Base-by-base conservation (phyloP, 1,140 invertebrate species). In the Cryptotermes secundus region DNA sequence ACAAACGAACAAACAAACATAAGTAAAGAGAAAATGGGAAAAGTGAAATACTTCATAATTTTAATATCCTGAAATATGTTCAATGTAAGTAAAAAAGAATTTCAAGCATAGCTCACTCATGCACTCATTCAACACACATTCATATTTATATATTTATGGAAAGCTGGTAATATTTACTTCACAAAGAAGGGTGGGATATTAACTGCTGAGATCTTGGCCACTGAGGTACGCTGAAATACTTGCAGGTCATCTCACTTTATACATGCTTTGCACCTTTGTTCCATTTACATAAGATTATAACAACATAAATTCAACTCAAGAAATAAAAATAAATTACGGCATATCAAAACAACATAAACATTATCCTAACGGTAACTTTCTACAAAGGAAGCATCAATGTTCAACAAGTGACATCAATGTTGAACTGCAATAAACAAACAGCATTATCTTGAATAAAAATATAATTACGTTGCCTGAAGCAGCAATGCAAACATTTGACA, bases 381-480 rank as follows among this genome's bases (percentile, higher is more conserved):
- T 72, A 72, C 26, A 72, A 72, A 72, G n/a, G 59, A 31, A 72
- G 31, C 19, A 49, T 22, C 45, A 19, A 49, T 14, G 16, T 49
- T 49, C 45, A 49, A 49, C 45, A 49, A 19, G 59, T 72, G n/a
- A 31, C 59, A 72, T n/a, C 26, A 49, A 49, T 49, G 19, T 49
- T 72, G n/a, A 72, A 72, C 59, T 10, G n/a, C 59, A 72, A 72
- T 26, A 72, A 72, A 72, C 59, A 72, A 72, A 31, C 59, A 72
- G 59, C 26, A 14, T 72, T 72, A 72, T 72, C 59, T 72, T 72
- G 59, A 72, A 72, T 72, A 72, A 72, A 72, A 72, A 72, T 72
- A 72, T 72, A 72, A 72, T 72, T 72, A 72, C 16, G 59, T 72
- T 72, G 59, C 59, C n/a, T 31, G 59, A 72, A 72, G 59, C 59